Percentiles rank a stretch among this genome's conserved stretches.
Evolutionary conservation across 2,113 vertebrate species (phyloP).

Genomic region (Brachionichthys hirsutus): DNA sequence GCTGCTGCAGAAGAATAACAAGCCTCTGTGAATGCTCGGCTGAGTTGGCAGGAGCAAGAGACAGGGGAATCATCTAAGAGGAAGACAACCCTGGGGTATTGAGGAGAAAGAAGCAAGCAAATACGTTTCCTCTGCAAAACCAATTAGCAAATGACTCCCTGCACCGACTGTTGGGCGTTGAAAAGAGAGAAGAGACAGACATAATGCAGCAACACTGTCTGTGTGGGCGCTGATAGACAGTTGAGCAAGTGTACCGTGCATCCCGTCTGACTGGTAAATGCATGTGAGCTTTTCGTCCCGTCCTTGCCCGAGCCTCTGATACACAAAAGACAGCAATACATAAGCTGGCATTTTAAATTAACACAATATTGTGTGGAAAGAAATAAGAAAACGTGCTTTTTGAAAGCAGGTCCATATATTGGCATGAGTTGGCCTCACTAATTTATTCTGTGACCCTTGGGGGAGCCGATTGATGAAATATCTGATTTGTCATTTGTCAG

Average conservation of each 20-base stretch:
- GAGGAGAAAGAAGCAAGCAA: constrained; percentile 64
- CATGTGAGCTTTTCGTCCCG: neutral
- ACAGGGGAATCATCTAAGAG: constrained; percentile 69
- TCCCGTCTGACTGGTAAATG: constrained; percentile 26
- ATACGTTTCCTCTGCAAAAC: constrained; percentile 71
- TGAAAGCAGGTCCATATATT: too few relatives aligned
- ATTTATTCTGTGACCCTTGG: too few relatives aligned
- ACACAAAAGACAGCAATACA: constrained; percentile 20
- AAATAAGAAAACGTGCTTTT: neutral
- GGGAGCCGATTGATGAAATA: neutral
- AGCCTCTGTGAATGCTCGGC: constrained; percentile 63
- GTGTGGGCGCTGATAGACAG: constrained; percentile 48
- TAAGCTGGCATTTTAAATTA: constrained; percentile 22
- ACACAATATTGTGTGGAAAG: constrained; percentile 8
- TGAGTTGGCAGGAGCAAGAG: constrained; percentile 70
- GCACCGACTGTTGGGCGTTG: constrained; percentile 61
- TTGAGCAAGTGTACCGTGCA: constrained; percentile 40
- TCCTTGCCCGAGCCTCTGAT: constrained; percentile 7
- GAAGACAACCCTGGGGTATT: constrained; percentile 68
- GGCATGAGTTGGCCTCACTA: too few relatives aligned
- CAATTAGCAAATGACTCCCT: constrained; percentile 80
- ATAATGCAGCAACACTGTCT: constrained; percentile 38
- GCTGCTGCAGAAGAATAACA: constrained; percentile 60
- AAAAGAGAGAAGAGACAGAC: constrained; percentile 54
- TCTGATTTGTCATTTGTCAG: neutral